Evolutionary conservation across 1,140 invertebrate species (phyloP).

Genomic region (Tetramorium parvispinum): DNA sequence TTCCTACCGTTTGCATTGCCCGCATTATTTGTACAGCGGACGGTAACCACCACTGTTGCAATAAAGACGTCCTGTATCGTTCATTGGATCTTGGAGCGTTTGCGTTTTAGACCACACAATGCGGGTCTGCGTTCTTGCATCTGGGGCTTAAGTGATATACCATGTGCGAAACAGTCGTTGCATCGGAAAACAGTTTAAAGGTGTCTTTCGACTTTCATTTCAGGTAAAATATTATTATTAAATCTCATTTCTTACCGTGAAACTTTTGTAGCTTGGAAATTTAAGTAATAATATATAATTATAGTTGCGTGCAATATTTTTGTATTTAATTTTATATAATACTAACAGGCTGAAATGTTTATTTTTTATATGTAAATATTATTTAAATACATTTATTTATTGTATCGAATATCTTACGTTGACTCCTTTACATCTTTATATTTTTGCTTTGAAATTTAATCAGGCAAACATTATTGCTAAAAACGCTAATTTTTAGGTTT

Average conservation of each 20-base stretch:
- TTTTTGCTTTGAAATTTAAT: not conserved
- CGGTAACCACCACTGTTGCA: constrained; percentile 52
- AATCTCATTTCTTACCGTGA: not conserved
- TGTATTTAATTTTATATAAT: too few relatives aligned
- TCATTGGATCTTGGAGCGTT: constrained; percentile 59
- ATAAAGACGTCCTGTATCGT: constrained; percentile 61
- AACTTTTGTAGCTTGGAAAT: not conserved
- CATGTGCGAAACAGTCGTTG: constrained; percentile 31
- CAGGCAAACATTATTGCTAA: not conserved
- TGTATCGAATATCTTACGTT: too few relatives aligned
- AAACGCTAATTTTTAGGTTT: not conserved
- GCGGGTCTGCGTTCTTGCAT: constrained; percentile 42
- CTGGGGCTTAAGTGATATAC: constrained; percentile 35
- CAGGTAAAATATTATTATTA: not conserved
- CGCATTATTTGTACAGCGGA: constrained; percentile 66
- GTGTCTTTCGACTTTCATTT: not conserved
- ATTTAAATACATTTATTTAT: too few relatives aligned
- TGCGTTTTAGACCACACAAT: constrained; percentile 59
- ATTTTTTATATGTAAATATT: too few relatives aligned
- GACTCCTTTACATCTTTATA: too few relatives aligned
- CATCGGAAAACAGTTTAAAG: not conserved
- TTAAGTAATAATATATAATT: too few relatives aligned
- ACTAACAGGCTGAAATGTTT: too few relatives aligned
- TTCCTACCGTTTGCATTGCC: constrained; percentile 68
- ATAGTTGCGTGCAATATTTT: too few relatives aligned